A percentile compares a stretch with the other conserved stretches of the same genome.
These are phyloP conservation scores for Andinoacara biseriatus DNA, from an alignment of 2,113 vertebrate genomes.

Conservation along the genomic window DNA sequence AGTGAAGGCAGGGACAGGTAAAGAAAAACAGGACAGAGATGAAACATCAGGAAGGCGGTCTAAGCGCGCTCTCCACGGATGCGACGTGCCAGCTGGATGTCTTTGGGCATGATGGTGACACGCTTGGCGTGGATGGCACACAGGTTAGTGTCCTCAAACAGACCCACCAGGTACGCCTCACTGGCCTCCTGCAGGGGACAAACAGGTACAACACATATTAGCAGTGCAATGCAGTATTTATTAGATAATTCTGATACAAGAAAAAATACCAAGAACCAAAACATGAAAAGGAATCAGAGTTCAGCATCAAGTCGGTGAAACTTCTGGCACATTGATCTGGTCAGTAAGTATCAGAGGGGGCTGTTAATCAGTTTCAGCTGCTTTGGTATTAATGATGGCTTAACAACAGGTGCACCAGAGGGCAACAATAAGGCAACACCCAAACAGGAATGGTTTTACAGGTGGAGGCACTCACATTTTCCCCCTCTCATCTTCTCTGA, in stretches of 20 bases:
- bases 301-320: too few relatives aligned
- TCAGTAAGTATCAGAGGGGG: too few relatives aligned
- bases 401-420: too few relatives aligned
- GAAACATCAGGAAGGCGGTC: constrained; percentile 17
- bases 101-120: constrained; percentile 88
- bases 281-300: too few relatives aligned
- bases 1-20: constrained; percentile 12
- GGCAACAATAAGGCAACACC: too few relatives aligned
- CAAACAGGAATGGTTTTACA: too few relatives aligned
- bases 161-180: constrained; percentile 85
- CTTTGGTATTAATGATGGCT: too few relatives aligned
- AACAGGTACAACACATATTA: neutral
- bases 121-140: constrained; percentile 85
- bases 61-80: constrained; percentile 87
- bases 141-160: constrained; percentile 87
- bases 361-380: too few relatives aligned
- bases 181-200: constrained; percentile 81
- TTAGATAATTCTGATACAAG: neutral
- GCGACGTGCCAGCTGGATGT: constrained; percentile 87
- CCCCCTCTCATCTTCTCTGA: too few relatives aligned
- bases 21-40: constrained; percentile 54
- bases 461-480: too few relatives aligned
- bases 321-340: too few relatives aligned
- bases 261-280: too few relatives aligned
- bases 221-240: neutral